Conservation (phyloP, 2,888 invertebrate genomes). For the Apeira syringaria region DNA sequence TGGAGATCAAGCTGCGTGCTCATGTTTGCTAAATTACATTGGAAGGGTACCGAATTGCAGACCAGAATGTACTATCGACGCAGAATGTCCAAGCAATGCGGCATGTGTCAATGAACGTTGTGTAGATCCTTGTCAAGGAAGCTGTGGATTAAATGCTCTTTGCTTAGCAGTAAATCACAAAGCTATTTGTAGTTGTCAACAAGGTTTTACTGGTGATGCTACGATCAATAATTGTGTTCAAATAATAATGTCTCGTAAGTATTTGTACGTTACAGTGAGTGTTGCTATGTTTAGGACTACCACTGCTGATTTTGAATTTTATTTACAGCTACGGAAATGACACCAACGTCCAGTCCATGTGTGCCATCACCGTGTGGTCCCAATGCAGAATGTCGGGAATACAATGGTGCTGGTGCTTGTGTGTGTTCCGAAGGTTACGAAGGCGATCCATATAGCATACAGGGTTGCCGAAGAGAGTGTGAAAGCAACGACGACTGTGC, state of each 20-base stretch:
- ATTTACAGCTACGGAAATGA: conserved; percentile 82
- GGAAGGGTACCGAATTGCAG: conserved; percentile 94
- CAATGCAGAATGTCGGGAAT: conserved; percentile 92
- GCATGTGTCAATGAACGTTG: conserved; percentile 93
- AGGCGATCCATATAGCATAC: conserved; percentile 91
- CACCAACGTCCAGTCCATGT: conserved; percentile 89
- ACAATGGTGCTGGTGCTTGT: conserved; percentile 93
- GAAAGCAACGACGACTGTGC: conserved; percentile 90
- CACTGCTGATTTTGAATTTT: conserved; percentile 4
- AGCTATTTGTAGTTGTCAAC: conserved; percentile 91
- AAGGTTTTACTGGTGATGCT: conserved; percentile 93
- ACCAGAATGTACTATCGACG: conserved; percentile 91
- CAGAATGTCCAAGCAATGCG: conserved; percentile 91
- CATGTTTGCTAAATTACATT: conserved; percentile 90
- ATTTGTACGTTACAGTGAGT: background rate
- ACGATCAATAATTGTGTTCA: conserved; percentile 86
- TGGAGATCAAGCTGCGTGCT: conserved; percentile 93
- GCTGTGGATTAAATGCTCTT: conserved; percentile 90
- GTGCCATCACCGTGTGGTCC: conserved; percentile 93
- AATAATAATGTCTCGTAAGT: conserved; percentile 73
- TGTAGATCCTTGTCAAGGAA: conserved; percentile 91
- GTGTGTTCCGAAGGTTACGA: conserved; percentile 90
- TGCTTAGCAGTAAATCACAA: conserved; percentile 94
- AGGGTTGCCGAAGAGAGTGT: conserved; percentile 90
- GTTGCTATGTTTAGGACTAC: background rate